Evolutionary conservation across 2,888 invertebrate genomes (phyloP).

Genomic region (Uropetala carovei): DNA sequence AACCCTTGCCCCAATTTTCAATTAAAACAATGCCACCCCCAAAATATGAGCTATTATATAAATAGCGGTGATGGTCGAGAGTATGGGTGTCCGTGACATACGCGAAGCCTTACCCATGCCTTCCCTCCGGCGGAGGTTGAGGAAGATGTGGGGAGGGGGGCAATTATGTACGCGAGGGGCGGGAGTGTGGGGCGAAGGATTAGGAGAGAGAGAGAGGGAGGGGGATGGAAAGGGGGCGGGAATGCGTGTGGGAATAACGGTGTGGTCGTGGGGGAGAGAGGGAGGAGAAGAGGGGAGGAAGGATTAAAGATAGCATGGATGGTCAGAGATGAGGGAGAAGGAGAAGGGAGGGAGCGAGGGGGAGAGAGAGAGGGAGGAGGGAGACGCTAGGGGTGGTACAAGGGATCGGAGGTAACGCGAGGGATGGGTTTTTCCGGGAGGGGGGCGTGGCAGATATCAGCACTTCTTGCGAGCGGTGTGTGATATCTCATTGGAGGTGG

Average conservation of each 20-base stretch:
- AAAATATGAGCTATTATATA: background rate
- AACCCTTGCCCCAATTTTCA: background rate
- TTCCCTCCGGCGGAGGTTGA: slow-evolving; percentile 67
- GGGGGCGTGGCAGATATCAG: slow-evolving; percentile 35
- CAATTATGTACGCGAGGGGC: background rate
- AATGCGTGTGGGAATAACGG: background rate
- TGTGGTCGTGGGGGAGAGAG: background rate
- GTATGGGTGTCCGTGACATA: background rate
- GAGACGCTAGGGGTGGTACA: background rate
- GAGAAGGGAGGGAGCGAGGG: too few relatives aligned
- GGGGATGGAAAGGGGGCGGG: slow-evolving; percentile 49
- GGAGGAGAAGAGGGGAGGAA: too few relatives aligned
- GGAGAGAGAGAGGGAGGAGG: background rate
- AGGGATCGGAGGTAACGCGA: background rate
- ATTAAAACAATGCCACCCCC: background rate
- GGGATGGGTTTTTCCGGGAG: background rate
- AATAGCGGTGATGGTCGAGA: background rate
- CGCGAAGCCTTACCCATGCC: slow-evolving; percentile 66
- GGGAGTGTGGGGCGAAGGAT: background rate
- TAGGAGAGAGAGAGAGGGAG: slow-evolving; percentile 52
- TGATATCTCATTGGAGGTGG: slow-evolving; percentile 19
- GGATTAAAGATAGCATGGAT: too few relatives aligned
- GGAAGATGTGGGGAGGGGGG: slow-evolving; percentile 42
- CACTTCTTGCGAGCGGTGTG: slow-evolving; percentile 11
- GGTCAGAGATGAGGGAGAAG: too few relatives aligned